Conservation (phyloP, 2,797 vertebrate species). For the Hippopotamyrus pictus region DNA sequence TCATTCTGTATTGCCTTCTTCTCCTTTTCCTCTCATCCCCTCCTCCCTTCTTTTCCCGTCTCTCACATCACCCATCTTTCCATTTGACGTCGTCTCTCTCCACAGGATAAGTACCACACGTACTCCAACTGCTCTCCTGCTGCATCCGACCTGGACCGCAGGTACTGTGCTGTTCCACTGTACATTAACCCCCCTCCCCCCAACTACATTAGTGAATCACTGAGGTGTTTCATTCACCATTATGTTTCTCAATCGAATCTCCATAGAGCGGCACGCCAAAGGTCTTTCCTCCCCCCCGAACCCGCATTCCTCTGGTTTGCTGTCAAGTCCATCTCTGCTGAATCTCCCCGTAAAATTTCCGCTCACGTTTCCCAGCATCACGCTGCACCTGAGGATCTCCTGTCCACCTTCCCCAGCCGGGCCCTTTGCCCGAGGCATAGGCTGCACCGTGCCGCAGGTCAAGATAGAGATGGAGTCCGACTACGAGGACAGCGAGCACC, state of each 20-base stretch:
- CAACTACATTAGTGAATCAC: neutral
- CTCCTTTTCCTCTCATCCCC: neutral
- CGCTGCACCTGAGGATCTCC: conserved; percentile 94
- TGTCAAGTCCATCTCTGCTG: neutral
- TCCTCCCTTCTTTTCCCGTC: neutral
- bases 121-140: conserved; percentile 75
- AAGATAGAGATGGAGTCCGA: conserved; percentile 96
- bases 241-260: neutral
- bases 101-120: conserved; percentile 74
- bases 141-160: conserved; percentile 82
- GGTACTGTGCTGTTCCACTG: conserved; percentile 77
- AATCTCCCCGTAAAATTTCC: neutral
- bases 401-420: conserved; percentile 81
- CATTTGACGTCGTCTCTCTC: neutral
- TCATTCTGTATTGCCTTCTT: neutral
- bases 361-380: conserved; percentile 68
- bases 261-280: neutral
- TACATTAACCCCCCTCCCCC: conserved; percentile 30
- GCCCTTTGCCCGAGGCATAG: conserved; percentile 62
- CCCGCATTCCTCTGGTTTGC: neutral
- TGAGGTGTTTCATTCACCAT: neutral
- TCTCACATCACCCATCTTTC: neutral
- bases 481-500: conserved; percentile 72
- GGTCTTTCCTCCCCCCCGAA: neutral
- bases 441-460: conserved; percentile 80